Evolutionary conservation across 1,140 invertebrate species (phyloP), one percentile per base, ranked within the genome.

Genomic region (Drosophila bocki): DNA sequence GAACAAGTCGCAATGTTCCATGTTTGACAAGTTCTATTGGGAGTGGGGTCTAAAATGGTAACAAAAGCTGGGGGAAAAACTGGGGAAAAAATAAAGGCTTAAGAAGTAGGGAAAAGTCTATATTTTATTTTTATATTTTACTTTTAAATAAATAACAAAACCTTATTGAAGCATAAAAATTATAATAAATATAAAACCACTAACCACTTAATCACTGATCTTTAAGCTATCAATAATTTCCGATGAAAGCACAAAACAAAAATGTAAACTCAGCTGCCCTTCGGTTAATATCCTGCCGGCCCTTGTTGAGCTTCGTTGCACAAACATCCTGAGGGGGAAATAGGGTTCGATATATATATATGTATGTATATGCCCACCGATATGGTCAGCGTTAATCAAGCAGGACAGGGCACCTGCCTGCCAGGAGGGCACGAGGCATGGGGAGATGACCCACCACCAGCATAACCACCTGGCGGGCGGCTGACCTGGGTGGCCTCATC

Each of bases 351-450:
- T 48, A 29, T 32, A 29, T 29, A 6, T 7, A 15, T 13, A 13
- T n/a, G n/a, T 39, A 33, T 29, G 26, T 13, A 13, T 39, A 17
- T 29, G 26, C 26, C 12, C 29, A 35, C 17, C 39, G 32, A 60
- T 62, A 64, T 72, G 83, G 79, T 81, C 81, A 82, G 47, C 22
- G 72, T 61, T 80, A 86, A 86, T 82, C 83, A 68, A 86, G 83
- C 83, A 80, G 76, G 50, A 75, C 47, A 15, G 57, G 57, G 72
- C 83, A 82, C 83, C 79, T 82, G 82, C 48, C 69, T 11, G 26
- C 4, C 29, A 29, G 15, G 26, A 17, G 3, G 13, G 12, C 3
- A n/a, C 9, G 42, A 19, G 44, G 17, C 12, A 7, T 19, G 44
- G 47, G 29, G 15, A 33, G 50, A n/a, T 32, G 41, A 44, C 13